A percentile compares a stretch with the other conserved stretches of the same genome.
These are phyloP conservation scores for Poecilobothrus nobilitatus DNA, from an alignment of 2,888 invertebrate species.

Conservation along the genomic window DNA sequence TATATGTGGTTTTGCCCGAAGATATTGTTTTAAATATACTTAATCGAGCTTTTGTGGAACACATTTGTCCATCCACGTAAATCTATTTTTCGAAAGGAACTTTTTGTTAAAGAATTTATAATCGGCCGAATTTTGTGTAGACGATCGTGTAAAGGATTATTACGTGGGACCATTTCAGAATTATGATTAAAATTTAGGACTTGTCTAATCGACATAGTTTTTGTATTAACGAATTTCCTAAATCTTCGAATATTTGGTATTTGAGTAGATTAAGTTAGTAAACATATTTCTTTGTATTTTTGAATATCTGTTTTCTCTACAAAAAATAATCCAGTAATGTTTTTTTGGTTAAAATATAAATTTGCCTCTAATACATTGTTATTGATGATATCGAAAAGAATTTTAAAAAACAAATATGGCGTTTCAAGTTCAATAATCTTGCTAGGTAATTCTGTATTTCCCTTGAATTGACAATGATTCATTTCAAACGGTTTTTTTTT, in stretches of 20 bases:
- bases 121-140: conserved; percentile 22
- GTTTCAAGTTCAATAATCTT: not conserved
- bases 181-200: conserved; percentile 20
- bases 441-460: not conserved
- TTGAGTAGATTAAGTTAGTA: not conserved
- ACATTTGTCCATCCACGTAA: conserved; percentile 22
- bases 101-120: conserved; percentile 15
- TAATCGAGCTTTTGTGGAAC: conserved; percentile 15
- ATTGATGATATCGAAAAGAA: not conserved
- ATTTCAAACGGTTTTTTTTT: not conserved
- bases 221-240: conserved; percentile 10
- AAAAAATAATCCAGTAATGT: not conserved
- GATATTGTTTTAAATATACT: conserved; percentile 26
- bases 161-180: conserved; percentile 7
- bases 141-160: conserved; percentile 19
- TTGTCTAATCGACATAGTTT: conserved; percentile 17
- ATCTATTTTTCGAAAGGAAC: conserved; percentile 21
- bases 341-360: not conserved
- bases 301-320: conserved; percentile 13
- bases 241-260: conserved; percentile 12
- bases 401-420: not conserved
- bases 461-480: not conserved
- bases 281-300: conserved; percentile 14
- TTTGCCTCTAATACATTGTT: not conserved
- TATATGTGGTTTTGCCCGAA: conserved; percentile 26